These are phyloP conservation scores for Gerosis bhagava DNA, from an alignment of 2,888 invertebrate genomes.

Conservation along the genomic window DNA sequence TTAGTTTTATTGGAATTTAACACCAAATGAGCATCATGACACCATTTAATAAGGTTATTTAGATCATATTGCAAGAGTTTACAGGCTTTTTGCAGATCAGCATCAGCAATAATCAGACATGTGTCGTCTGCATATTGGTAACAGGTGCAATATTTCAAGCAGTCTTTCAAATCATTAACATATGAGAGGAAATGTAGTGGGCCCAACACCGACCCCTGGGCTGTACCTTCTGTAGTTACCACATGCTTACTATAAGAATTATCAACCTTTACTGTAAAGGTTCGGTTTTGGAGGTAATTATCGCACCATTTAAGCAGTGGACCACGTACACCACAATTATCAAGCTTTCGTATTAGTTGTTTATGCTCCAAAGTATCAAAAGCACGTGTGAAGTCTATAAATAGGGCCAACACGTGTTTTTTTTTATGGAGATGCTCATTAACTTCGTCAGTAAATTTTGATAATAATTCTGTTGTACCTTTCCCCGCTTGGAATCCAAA, in stretches of 20 bases:
- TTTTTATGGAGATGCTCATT: slow-evolving; percentile 26
- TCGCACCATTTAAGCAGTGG: slow-evolving; percentile 26
- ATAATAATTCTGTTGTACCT: slow-evolving; percentile 17
- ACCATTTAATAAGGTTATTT: slow-evolving; percentile 17
- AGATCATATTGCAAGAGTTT: slow-evolving; percentile 20
- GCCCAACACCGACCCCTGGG: slow-evolving; percentile 29
- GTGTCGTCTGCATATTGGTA: slow-evolving; percentile 34
- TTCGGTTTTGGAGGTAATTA: slow-evolving; percentile 25
- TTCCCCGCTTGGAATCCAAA: slow-evolving; percentile 23
- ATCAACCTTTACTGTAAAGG: slow-evolving; percentile 21
- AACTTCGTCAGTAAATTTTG: slow-evolving; percentile 31
- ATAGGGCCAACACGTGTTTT: slow-evolving; percentile 24
- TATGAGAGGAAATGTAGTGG: slow-evolving; percentile 29
- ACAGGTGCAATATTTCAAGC: slow-evolving; percentile 13
- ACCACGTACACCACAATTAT: slow-evolving; percentile 26
- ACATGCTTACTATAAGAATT: slow-evolving; percentile 9
- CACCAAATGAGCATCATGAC: slow-evolving; percentile 27
- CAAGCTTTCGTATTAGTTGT: slow-evolving; percentile 19
- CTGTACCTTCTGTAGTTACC: slow-evolving; percentile 22
- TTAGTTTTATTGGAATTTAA: slow-evolving; percentile 28
- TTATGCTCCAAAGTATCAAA: slow-evolving; percentile 26
- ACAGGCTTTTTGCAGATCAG: slow-evolving; percentile 4
- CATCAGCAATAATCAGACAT: slow-evolving; percentile 19
- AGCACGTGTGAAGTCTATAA: slow-evolving; percentile 31
- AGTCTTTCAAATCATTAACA: slow-evolving; percentile 28